These are phyloP conservation scores for Taxidea taxus DNA, from an alignment of 2,113 vertebrate genomes.

Conservation along the genomic window DNA sequence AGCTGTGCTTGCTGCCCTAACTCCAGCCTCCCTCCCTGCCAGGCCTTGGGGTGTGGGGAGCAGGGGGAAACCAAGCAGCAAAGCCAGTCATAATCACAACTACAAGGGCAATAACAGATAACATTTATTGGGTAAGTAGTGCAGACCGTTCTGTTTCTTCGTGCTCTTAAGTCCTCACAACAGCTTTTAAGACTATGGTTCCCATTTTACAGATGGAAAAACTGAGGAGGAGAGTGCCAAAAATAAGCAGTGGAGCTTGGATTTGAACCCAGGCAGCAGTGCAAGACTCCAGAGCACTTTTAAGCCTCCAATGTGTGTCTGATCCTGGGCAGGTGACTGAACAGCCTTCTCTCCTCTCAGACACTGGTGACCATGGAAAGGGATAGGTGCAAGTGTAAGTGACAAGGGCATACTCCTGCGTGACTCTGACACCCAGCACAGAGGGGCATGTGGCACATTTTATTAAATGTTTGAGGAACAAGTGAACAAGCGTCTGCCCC, in stretches of 20 bases:
- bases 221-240: neutral
- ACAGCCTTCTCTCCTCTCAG: neutral
- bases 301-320: neutral
- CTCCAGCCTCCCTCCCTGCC: neutral
- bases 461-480: neutral
- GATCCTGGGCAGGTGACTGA: neutral
- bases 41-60: neutral
- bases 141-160: neutral
- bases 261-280: neutral
- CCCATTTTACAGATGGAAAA: conserved; percentile 24
- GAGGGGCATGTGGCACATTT: neutral
- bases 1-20: neutral
- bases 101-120: neutral
- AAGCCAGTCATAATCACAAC: neutral
- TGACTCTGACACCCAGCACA: neutral
- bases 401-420: accelerated
- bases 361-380: neutral
- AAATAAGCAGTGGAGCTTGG: neutral
- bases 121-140: neutral
- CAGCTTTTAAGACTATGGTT: neutral
- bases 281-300: neutral
- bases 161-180: neutral
- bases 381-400: neutral
- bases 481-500: neutral
- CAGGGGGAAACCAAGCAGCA: neutral